Base-by-base conservation (phyloP, 2,888 invertebrate species). In the Dione juno region DNA sequence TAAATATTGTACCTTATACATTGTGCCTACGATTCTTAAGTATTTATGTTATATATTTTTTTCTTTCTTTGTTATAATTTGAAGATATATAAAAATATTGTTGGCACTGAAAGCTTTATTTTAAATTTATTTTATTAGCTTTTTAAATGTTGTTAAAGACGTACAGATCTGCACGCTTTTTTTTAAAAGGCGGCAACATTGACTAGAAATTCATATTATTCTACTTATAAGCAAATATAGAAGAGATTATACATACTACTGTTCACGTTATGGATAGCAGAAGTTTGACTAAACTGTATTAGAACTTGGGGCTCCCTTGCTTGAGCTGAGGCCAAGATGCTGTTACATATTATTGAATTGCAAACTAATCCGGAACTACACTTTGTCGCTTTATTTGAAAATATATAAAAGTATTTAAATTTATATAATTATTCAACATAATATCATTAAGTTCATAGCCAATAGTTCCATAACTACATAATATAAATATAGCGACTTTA, bases 341-440 rank as follows among this genome's bases (percentile, higher is more conserved):
- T 64, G 53, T 54, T 64, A 64, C 54, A 69, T 21, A 53, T 64
- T 66, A 57, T 69, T 69, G 63, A 69, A 69, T 69, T 69, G 45
- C 53, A 64, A 64, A 64, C 54, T 69, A 64, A 69, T 69, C 64
- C 64, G 11, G 52, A 67, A 67, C 52, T 61, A 37, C 40, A 21
- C 41, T 35, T 21, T 11, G 35, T 35, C n/a, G 58, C n/a, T 8
- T 54, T 54, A 48, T 48, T 48, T 16, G 48, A 8, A 48, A 48
- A 48, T 3, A 16, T 16, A 16, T 7, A 16, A 16, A 48, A 8
- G 9, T 48, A 48, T 16, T 48, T 1, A 16, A 48, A 16, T 48
- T 8, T 16, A 9, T 6, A 16, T 48, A 28, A 5, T 28, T 28
- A 28, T 28, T 3, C 2, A 28, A 28, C 5, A 28, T 28, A 28